Evolutionary conservation across 2,113 vertebrate genomes (phyloP).

Genomic region (Uropsilus gracilis): DNA sequence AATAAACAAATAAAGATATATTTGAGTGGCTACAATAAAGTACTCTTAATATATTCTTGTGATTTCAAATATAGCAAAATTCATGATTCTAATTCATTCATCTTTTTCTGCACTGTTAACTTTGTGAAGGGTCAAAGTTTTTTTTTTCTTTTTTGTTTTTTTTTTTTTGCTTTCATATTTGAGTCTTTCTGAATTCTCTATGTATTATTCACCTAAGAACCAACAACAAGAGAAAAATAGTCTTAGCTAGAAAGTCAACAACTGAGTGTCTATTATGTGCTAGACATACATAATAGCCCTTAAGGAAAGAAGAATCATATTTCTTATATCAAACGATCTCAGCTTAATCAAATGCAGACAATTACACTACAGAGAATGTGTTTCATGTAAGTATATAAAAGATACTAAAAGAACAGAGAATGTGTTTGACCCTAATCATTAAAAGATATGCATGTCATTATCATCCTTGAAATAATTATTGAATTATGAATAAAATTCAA

Average conservation of each 20-base stretch:
- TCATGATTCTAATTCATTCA: neutral
- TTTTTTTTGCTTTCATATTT: neutral
- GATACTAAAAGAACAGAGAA: neutral
- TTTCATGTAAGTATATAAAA: neutral
- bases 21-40: neutral
- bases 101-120: neutral
- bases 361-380: neutral
- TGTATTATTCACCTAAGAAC: neutral
- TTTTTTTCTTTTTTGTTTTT: neutral
- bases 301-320: neutral
- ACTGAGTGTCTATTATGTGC: neutral
- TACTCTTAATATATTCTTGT: neutral
- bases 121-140: neutral
- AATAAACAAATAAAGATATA: neutral
- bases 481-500: neutral
- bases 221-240: constrained; percentile 15
- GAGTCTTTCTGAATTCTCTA: neutral
- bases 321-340: neutral
- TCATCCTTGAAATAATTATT: neutral
- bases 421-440: neutral
- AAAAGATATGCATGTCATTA: neutral
- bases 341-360: neutral
- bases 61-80: neutral
- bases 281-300: neutral
- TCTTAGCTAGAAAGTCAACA: neutral